phyloP scores from a whole-genome alignment of 2,113 vertebrate species.

The Rhadina sibilatrix region DNA sequence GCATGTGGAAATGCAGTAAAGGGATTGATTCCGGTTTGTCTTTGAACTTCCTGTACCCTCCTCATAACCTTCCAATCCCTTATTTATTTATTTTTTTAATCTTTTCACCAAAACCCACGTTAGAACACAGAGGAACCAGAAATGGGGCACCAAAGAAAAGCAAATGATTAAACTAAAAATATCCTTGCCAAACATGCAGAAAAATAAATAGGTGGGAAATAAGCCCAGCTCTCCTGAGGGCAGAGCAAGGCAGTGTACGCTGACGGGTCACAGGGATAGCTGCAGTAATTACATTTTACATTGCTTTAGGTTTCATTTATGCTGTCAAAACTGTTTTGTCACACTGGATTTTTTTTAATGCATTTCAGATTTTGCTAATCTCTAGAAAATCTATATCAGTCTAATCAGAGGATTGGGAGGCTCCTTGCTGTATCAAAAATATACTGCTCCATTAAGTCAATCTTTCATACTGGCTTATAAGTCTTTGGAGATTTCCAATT shows the following conservation, averaged over 20 bases:
- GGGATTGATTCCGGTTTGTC: conserved; percentile 35
- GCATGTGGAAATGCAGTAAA: neutral
- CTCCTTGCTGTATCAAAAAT: conserved; percentile 56
- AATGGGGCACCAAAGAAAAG: neutral
- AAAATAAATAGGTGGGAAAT: conserved; percentile 36
- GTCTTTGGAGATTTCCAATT: conserved; percentile 59
- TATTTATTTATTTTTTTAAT: neutral
- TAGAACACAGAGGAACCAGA: neutral
- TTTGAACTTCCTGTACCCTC: neutral
- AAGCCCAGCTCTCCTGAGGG: conserved; percentile 15
- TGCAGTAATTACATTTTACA: conserved; percentile 63
- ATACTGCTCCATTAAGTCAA: conserved; percentile 63
- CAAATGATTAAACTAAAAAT: conserved; percentile 24
- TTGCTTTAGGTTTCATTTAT: conserved; percentile 56
- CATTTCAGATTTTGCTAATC: conserved; percentile 67
- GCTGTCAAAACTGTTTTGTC: conserved; percentile 66
- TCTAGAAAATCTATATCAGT: conserved; percentile 58
- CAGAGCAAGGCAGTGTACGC: neutral
- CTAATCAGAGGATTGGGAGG: conserved; percentile 54
- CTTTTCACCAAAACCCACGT: neutral
- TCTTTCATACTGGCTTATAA: conserved; percentile 56
- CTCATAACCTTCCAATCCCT: neutral
- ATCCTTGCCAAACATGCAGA: conserved; percentile 23
- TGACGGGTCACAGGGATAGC: conserved; percentile 14
- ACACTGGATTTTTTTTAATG: conserved; percentile 62